Evolutionary conservation across 2,888 invertebrate genomes (phyloP).

Genomic region (Aleiodes testaceus): DNA sequence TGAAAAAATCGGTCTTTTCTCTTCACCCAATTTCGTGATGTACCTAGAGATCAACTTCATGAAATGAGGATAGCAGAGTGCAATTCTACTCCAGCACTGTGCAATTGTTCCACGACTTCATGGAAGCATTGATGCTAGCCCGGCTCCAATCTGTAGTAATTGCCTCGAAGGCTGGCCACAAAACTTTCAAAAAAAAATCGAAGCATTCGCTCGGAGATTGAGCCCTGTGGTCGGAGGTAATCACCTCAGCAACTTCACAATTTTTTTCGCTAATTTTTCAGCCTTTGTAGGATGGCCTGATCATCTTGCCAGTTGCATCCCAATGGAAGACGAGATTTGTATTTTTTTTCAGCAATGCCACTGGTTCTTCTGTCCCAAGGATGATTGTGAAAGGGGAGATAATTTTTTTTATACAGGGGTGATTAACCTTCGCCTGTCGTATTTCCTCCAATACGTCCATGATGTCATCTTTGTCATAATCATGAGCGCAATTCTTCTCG

Average conservation of each 20-base stretch:
- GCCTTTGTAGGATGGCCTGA: constrained; percentile 15
- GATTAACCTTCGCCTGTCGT: background rate
- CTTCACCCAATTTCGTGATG: background rate
- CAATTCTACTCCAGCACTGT: constrained; percentile 40
- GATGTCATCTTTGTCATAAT: background rate
- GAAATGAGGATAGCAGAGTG: constrained; percentile 1
- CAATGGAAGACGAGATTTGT: constrained; percentile 27
- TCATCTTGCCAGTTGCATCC: constrained; percentile 36
- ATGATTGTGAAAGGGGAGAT: constrained; percentile 41
- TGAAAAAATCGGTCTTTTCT: background rate
- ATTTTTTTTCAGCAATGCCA: constrained; percentile 33
- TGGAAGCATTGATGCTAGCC: constrained; percentile 41
- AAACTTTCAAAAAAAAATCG: constrained; percentile 10
- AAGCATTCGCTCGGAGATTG: constrained; percentile 25
- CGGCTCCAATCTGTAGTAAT: constrained; percentile 40
- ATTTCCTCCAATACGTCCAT: background rate
- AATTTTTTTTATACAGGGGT: constrained; percentile 29
- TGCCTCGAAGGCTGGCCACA: constrained; percentile 37
- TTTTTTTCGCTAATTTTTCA: constrained; percentile 33
- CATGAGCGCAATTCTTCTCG: background rate
- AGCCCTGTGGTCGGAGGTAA: constrained; percentile 36
- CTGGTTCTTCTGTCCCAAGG: constrained; percentile 25
- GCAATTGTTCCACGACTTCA: constrained; percentile 40
- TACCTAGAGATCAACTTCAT: constrained; percentile 11
- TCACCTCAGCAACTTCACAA: constrained; percentile 34